Percentiles rank a stretch among this genome's conserved stretches.
phyloP scores from a whole-genome alignment of 2,888 invertebrate genomes.

The Synergus umbraculus region DNA sequence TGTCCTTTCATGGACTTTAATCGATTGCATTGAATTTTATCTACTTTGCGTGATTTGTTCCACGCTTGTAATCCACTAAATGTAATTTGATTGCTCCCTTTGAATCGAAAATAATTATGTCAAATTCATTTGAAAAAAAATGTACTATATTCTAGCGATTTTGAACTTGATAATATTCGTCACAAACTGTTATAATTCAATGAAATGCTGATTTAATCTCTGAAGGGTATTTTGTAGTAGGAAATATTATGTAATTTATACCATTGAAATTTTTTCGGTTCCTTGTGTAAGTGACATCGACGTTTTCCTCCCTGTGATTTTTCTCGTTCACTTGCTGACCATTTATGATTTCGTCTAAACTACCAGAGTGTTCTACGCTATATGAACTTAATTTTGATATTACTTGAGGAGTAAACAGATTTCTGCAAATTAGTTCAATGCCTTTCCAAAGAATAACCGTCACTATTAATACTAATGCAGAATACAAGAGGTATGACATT shows the following conservation, averaged over 20 bases:
- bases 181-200: no score
- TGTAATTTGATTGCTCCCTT: neutral
- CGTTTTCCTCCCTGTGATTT: neutral
- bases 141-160: neutral
- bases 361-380: neutral
- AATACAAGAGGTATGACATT: neutral
- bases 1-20: neutral
- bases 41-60: neutral
- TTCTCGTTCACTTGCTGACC: neutral
- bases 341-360: neutral
- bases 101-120: neutral
- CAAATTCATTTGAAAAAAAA: neutral
- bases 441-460: conserved; percentile 13
- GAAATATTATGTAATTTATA: neutral
- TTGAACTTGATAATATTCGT: neutral
- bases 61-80: neutral
- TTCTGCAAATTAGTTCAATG: neutral
- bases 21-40: neutral
- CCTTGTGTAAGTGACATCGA: neutral
- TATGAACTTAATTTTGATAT: neutral
- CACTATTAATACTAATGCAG: neutral
- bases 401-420: neutral
- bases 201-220: no score
- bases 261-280: neutral
- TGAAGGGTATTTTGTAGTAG: neutral